Conservation (phyloP, 2,797 vertebrate species). For the Enteromius afrohamiltoni region DNA sequence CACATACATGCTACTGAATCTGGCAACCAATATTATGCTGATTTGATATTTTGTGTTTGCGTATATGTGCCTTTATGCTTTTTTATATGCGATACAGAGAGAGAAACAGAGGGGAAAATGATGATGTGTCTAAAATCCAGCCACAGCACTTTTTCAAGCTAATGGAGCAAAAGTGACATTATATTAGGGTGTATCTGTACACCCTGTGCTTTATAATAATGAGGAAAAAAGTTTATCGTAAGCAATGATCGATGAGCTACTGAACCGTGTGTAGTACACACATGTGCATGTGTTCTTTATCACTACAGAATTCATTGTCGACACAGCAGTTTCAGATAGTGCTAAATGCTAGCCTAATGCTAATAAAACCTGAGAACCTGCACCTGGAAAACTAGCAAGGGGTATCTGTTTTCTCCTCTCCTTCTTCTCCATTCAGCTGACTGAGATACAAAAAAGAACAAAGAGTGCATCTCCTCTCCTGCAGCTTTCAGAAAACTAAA, state of each 20-base stretch:
- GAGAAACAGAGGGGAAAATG: constrained; percentile 16
- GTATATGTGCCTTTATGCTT: not conserved
- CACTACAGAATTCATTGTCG: constrained; percentile 66
- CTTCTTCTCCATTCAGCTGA: not conserved
- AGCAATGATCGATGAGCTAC: constrained; percentile 23
- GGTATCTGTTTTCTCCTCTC: not conserved
- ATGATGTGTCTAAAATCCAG: constrained; percentile 39
- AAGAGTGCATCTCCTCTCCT: not conserved
- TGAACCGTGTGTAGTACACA: not conserved
- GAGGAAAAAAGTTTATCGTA: constrained; percentile 8
- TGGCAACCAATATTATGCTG: not conserved
- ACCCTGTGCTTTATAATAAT: not conserved
- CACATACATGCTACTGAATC: not conserved
- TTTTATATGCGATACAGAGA: not conserved
- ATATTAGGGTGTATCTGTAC: constrained; percentile 9
- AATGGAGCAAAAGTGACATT: constrained; percentile 22
- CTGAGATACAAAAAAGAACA: not conserved
- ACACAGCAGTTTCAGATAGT: constrained; percentile 30
- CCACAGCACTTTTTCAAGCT: constrained; percentile 23
- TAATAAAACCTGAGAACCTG: constrained; percentile 20
- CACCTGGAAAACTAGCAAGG: constrained; percentile 14
- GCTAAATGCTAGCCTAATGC: constrained; percentile 6
- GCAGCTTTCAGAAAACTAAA: not conserved
- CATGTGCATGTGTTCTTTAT: constrained; percentile 41
- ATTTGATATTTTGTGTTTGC: constrained; percentile 7